phyloP scores from a whole-genome alignment of 2,797 vertebrate species.

The Poeciliopsis turneri region DNA sequence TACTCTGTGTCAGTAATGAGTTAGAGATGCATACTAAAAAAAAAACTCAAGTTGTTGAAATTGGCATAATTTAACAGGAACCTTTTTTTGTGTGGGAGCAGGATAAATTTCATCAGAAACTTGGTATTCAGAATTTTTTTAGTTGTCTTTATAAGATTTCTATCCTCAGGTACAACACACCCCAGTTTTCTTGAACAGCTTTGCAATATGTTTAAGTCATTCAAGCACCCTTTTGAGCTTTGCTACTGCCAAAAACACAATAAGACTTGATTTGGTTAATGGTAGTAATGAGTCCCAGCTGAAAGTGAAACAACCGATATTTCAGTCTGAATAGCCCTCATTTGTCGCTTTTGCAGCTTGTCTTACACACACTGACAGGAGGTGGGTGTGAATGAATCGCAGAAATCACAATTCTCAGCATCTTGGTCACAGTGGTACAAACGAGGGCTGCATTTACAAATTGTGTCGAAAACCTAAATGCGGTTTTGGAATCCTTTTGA shows the following conservation, averaged over 20 bases:
- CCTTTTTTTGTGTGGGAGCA: constrained; percentile 25
- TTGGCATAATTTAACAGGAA: constrained; percentile 20
- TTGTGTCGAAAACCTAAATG: constrained; percentile 8
- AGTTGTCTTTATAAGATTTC: constrained; percentile 30
- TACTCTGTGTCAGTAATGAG: constrained; percentile 2
- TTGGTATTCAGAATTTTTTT: constrained; percentile 17
- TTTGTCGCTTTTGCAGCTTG: constrained; percentile 41
- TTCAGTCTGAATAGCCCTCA: constrained; percentile 44
- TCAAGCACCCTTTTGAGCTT: constrained; percentile 39
- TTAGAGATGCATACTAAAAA: neutral
- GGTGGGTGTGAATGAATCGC: constrained; percentile 6
- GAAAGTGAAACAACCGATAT: constrained; percentile 37
- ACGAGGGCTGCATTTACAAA: neutral
- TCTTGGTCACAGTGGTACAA: constrained; percentile 1
- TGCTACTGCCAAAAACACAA: constrained; percentile 43
- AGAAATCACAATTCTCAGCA: constrained; percentile 19
- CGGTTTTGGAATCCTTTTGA: neutral
- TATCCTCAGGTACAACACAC: constrained; percentile 10
- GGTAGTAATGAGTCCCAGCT: constrained; percentile 37
- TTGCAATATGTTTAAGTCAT: constrained; percentile 18
- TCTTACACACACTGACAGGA: constrained; percentile 31
- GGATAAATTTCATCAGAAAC: constrained; percentile 18
- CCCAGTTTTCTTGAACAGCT: constrained; percentile 16
- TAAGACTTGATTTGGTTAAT: constrained; percentile 40
- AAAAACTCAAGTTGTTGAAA: constrained; percentile 18